Evolutionary conservation across 2,888 invertebrate genomes (phyloP).

Genomic region (Eupithecia subumbrata): DNA sequence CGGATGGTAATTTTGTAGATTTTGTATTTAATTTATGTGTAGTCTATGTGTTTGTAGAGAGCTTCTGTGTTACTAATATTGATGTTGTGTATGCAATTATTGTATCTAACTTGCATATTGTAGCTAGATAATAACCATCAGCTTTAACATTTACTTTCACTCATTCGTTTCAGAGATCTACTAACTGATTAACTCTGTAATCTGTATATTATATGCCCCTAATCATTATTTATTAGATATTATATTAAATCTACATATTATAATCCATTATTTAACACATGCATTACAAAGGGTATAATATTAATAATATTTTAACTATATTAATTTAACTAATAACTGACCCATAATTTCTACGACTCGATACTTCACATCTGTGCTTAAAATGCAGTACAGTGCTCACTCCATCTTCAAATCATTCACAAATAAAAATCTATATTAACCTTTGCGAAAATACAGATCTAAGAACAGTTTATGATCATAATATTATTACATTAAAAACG

Average conservation of each 20-base stretch:
- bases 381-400: conserved; percentile 33
- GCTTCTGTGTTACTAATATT: conserved; percentile 25
- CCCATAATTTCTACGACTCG: conserved; percentile 60
- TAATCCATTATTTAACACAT: not conserved
- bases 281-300: not conserved
- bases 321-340: conserved; percentile 50
- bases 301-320: conserved; percentile 18
- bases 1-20: not conserved
- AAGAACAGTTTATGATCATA: conserved; percentile 12
- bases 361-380: conserved; percentile 29
- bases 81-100: conserved; percentile 18
- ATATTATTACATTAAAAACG: conserved; percentile 8
- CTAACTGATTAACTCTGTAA: not conserved
- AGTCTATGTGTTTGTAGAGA: conserved; percentile 5
- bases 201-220: not conserved
- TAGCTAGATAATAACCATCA: conserved; percentile 12
- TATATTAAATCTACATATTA: conserved; percentile 1
- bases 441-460: conserved; percentile 67
- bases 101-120: conserved; percentile 17
- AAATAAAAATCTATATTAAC: conserved; percentile 35
- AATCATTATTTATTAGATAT: not conserved
- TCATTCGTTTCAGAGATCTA: conserved; percentile 6
- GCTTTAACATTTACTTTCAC: conserved; percentile 10
- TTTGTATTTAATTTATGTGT: not conserved
- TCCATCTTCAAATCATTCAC: conserved; percentile 35